Percentiles rank a stretch among this genome's conserved stretches.
Evolutionary conservation across 2,888 invertebrate genomes (phyloP).

Genomic region (Julus scandinavius): DNA sequence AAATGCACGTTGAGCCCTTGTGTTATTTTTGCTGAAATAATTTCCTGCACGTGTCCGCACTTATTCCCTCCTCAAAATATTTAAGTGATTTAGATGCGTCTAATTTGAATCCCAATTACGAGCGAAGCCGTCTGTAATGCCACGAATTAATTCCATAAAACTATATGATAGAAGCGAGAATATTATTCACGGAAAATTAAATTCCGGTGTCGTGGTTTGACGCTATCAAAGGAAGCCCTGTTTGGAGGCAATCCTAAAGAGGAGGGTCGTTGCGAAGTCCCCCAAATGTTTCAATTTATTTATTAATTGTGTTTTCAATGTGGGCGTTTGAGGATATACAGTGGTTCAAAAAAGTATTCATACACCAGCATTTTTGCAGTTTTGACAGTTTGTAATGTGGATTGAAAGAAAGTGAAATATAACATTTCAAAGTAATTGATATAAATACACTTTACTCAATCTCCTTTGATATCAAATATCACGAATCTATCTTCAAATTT

Average conservation of each 20-base stretch:
- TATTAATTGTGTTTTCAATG: not conserved
- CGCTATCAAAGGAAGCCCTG: not conserved
- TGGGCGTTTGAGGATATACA: too few relatives aligned
- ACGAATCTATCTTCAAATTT: too few relatives aligned
- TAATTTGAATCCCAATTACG: not conserved
- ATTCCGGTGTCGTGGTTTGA: not conserved
- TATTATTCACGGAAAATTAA: not conserved
- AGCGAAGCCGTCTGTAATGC: not conserved
- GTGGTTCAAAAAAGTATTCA: too few relatives aligned
- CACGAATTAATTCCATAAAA: not conserved
- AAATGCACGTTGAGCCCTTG: not conserved
- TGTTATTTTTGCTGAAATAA: conserved; percentile 25
- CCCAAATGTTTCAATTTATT: not conserved
- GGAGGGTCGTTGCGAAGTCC: not conserved
- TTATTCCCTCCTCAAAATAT: not conserved
- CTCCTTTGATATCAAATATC: too few relatives aligned
- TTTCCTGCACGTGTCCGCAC: conserved; percentile 33
- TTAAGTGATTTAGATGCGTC: conserved; percentile 15
- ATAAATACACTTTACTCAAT: too few relatives aligned
- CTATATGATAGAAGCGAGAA: not conserved
- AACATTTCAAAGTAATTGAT: too few relatives aligned
- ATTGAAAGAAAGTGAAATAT: too few relatives aligned
- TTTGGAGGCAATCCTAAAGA: not conserved
- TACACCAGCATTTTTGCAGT: too few relatives aligned
- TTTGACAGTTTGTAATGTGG: too few relatives aligned